These are phyloP conservation scores for Melanocharis versteri DNA, from an alignment of 2,113 vertebrate species.

Conservation along the genomic window DNA sequence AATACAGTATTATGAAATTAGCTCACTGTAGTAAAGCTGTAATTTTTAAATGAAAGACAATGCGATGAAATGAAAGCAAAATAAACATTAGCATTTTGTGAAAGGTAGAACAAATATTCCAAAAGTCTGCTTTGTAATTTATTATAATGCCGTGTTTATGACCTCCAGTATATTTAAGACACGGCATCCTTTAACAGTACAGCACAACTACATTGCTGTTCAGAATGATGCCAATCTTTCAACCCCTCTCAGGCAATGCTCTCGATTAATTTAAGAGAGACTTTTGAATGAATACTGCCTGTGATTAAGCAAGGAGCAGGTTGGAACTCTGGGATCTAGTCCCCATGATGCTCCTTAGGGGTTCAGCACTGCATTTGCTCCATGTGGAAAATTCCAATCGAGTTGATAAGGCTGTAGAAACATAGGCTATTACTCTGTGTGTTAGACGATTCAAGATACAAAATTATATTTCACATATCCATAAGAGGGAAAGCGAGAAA, in stretches of 20 bases:
- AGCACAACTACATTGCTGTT: background rate
- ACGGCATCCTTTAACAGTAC: background rate
- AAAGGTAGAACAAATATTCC: conserved; percentile 72
- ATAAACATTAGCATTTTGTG: conserved; percentile 72
- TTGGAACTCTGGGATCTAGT: background rate
- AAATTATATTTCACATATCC: background rate
- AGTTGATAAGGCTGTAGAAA: background rate
- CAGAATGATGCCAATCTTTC: background rate
- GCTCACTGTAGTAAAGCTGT: conserved; percentile 75
- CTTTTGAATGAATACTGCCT: background rate
- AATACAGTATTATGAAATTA: conserved; percentile 80
- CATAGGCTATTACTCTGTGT: background rate
- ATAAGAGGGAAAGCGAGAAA: background rate
- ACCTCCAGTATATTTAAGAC: conserved; percentile 56
- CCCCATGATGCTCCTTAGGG: background rate
- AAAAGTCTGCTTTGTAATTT: conserved; percentile 65
- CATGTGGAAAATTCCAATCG: background rate
- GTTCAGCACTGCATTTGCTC: background rate
- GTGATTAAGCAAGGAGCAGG: background rate
- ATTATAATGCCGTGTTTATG: conserved; percentile 50
- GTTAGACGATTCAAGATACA: background rate
- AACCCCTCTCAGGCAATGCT: background rate
- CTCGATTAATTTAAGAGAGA: background rate
- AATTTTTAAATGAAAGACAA: conserved; percentile 77
- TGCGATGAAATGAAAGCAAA: conserved; percentile 59